Conservation (phyloP, 2,797 vertebrate genomes). For the Eulemur mongoz region DNA sequence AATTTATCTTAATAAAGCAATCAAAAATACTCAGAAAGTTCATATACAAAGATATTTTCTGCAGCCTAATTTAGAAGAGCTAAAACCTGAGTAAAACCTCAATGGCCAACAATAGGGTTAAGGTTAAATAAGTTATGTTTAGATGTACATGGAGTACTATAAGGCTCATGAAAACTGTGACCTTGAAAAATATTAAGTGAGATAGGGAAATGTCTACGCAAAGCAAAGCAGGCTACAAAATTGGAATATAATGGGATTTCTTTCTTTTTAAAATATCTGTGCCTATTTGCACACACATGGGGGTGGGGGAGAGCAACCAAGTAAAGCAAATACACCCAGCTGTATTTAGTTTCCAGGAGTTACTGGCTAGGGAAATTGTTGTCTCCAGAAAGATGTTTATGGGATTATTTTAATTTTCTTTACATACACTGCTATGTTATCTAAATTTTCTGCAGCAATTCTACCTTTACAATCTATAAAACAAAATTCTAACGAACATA, state of each 20-base stretch:
- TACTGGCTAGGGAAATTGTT: background rate
- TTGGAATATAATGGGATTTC: background rate
- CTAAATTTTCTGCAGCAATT: slow-evolving; percentile 4
- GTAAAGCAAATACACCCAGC: background rate
- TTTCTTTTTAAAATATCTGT: background rate
- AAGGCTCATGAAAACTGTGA: background rate
- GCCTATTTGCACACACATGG: background rate
- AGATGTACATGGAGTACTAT: background rate
- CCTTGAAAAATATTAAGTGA: slow-evolving; percentile 19
- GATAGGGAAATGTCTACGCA: background rate
- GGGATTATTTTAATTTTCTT: slow-evolving; percentile 19
- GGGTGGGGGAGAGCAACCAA: background rate
- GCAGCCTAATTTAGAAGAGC: background rate
- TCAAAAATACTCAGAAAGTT: background rate
- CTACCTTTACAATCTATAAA: slow-evolving; percentile 21
- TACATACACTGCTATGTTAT: background rate
- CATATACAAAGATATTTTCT: background rate
- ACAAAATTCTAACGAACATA: background rate
- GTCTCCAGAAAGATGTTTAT: background rate
- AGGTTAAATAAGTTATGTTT: background rate
- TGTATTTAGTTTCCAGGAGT: background rate
- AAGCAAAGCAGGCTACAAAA: slow-evolving; percentile 38
- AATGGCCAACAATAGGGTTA: background rate
- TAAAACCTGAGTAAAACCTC: background rate
- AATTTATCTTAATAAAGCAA: slow-evolving; percentile 14